phyloP scores from a whole-genome alignment of 2,113 vertebrate genomes.

The Gobiocypris rarus region DNA sequence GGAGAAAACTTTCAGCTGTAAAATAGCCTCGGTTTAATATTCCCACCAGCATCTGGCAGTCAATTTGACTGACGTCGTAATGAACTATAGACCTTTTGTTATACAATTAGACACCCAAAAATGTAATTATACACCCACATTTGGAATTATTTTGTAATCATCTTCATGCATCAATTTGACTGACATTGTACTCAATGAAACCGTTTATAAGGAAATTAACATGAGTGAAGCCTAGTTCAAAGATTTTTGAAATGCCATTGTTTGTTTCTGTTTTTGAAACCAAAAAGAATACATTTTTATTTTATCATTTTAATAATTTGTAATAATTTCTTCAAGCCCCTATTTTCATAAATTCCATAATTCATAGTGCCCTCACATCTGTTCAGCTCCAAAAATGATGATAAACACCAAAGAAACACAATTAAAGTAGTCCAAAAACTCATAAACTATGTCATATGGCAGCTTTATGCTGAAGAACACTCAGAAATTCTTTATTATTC shows the following conservation, averaged over 20 bases:
- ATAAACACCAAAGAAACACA: neutral
- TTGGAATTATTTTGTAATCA: neutral
- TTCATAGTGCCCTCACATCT: neutral
- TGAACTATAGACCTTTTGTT: conserved; percentile 7
- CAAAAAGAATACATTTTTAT: neutral
- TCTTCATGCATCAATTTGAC: neutral
- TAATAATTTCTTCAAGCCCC: neutral
- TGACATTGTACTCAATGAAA: neutral
- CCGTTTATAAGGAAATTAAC: neutral
- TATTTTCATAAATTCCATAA: neutral
- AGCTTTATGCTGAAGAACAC: neutral
- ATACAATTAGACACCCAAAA: neutral
- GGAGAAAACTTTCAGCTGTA: conserved; percentile 3
- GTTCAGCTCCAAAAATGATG: neutral
- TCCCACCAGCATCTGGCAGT: neutral
- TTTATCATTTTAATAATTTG: too few species aligned
- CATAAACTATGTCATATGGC: neutral
- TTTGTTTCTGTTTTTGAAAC: too few species aligned
- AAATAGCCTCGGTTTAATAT: neutral
- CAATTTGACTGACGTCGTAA: neutral
- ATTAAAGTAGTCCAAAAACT: neutral
- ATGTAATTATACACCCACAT: neutral
- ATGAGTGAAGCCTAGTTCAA: neutral
- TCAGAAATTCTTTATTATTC: neutral
- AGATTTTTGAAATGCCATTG: too few species aligned